phyloP scores from a whole-genome alignment of 64 coral and sea anemone species.

The Anthopleura sola region DNA sequence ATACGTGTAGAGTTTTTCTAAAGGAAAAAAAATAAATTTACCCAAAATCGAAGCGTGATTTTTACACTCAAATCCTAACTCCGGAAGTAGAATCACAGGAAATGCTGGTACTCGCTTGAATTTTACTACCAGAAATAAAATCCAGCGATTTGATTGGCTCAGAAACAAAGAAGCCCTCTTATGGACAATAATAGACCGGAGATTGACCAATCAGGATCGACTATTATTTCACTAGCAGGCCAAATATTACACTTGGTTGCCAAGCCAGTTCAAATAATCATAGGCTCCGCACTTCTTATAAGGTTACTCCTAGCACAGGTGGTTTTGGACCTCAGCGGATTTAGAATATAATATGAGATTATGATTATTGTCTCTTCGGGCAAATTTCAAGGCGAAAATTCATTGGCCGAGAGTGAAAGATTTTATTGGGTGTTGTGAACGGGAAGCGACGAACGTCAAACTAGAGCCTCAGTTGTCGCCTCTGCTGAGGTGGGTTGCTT shows the following conservation, averaged over 20 bases:
- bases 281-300: conserved; percentile 5
- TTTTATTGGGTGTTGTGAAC: conserved; percentile 32
- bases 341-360: conserved; percentile 78
- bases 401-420: conserved; percentile 66
- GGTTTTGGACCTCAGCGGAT: conserved; percentile 50
- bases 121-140: conserved; percentile 7
- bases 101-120: conserved; percentile 33
- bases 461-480: conserved; percentile 33
- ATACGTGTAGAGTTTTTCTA: not conserved
- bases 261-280: conserved; percentile 4
- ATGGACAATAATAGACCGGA: conserved; percentile 18
- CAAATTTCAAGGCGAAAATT: conserved; percentile 62
- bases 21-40: not conserved
- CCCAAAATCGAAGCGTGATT: not conserved
- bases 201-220: conserved; percentile 43
- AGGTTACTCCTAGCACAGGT: conserved; percentile 57
- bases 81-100: not conserved
- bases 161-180: not conserved
- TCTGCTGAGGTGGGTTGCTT: conserved; percentile 40
- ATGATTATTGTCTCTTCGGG: conserved; percentile 66
- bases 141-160: conserved; percentile 33
- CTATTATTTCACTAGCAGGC: conserved; percentile 33
- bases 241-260: conserved; percentile 70
- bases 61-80: not conserved
- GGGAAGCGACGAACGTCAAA: conserved; percentile 46